These are phyloP conservation scores for Cephus runcator DNA, from an alignment of 2,888 invertebrate species.

Conservation along the genomic window DNA sequence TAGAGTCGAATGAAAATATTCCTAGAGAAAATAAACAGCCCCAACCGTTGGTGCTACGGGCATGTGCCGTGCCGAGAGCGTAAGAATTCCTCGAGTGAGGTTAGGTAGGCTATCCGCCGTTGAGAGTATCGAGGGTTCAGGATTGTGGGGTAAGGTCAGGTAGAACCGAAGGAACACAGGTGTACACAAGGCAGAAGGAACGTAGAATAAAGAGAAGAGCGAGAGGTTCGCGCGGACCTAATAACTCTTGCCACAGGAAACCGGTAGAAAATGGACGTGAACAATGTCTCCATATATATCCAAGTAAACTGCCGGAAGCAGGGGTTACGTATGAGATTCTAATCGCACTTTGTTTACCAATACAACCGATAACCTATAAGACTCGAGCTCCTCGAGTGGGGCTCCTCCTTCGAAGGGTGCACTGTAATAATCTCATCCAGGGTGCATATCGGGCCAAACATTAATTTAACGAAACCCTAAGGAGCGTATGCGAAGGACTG, in stretches of 20 bases:
- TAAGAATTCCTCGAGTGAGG: background rate
- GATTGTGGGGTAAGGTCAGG: background rate
- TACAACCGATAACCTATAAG: background rate
- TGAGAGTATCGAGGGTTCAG: background rate
- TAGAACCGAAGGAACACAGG: background rate
- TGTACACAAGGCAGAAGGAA: background rate
- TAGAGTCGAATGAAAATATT: background rate
- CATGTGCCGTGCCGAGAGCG: background rate
- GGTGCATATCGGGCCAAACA: slow-evolving; percentile 2
- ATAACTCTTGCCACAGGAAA: background rate
- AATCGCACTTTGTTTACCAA: background rate
- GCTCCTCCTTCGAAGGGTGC: background rate
- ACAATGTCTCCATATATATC: background rate
- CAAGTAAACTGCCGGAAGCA: background rate
- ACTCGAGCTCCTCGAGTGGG: background rate
- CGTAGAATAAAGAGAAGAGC: background rate
- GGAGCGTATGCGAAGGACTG: slow-evolving; percentile 48
- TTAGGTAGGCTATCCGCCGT: background rate
- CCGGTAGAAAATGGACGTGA: background rate
- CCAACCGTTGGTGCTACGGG: background rate
- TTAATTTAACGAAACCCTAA: slow-evolving; percentile 47
- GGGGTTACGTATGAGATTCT: background rate
- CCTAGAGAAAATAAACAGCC: background rate
- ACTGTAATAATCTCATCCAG: background rate
- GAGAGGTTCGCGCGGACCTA: background rate